Base-by-base conservation (phyloP, 1,140 invertebrate species). In the Daktulosphaira vitifoliae region DNA sequence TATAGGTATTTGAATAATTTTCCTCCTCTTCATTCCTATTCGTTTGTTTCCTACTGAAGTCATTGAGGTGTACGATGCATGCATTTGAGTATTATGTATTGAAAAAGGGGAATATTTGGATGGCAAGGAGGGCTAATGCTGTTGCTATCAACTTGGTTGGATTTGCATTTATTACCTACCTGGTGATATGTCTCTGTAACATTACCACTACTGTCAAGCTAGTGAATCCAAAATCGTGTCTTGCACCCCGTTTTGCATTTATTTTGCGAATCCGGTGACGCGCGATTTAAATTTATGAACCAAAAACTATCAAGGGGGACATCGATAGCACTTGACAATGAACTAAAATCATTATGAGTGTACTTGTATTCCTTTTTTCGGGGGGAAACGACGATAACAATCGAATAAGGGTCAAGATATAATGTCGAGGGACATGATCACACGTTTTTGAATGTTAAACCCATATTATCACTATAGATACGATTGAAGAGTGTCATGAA, bases 141-240 rank as follows among this genome's bases (percentile, higher is more conserved):
- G n/a, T 16, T 46, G 18, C 56, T 48, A 46, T 46, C 56, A 48
- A 62, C 56, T 62, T 33, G 42, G 56, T 48, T 39, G 56, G 56
- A 62, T 62, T 62, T 62, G 56, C 56, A 62, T 62, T 48, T 48
- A 48, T 62, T 62, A 62, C 42, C 39, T 48, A 48, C 39, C 56
- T 62, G 56, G 42, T 25, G 56, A 33, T n/a, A 33, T 23, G 26
- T 23, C 42, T 13, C 18, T 3, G 25, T 15, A 42, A 59, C 54
- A n/a, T n/a, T 33, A 42, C 52, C 16, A 16, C 23, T n/a, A 25
- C 13, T 38, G 42, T 59, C 54, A 23, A 6, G 37, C 52, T 38
- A n/a, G 33, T 23, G 54, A 59, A 42, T 59, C 38, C 42, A 59
- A 59, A 59, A 59, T 26, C 39, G 54, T 44, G 54, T 59, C 37